These are phyloP conservation scores for Bilobella aurantiaca DNA, from an alignment of 1,140 invertebrate species.

Conservation along the genomic window DNA sequence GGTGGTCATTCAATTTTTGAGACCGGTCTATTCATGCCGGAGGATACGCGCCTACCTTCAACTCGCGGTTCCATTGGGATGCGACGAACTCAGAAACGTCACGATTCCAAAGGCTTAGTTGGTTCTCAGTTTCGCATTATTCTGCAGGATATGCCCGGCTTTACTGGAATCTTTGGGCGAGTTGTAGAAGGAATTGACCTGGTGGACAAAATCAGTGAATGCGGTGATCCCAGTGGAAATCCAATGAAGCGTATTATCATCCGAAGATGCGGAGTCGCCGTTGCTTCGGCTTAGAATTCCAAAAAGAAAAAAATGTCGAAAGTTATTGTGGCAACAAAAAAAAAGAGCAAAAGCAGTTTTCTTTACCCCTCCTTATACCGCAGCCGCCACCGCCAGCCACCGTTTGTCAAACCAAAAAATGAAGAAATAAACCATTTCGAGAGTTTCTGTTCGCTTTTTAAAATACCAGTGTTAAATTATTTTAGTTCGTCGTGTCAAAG, in stretches of 20 bases:
- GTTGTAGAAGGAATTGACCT: slow-evolving; percentile 69
- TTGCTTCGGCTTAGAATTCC: slow-evolving; percentile 6
- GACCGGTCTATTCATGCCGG: slow-evolving; percentile 66
- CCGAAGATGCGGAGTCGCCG: slow-evolving; percentile 52
- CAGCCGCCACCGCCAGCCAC: not conserved
- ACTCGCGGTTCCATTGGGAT: slow-evolving; percentile 64
- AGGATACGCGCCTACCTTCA: slow-evolving; percentile 65
- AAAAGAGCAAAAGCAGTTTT: not conserved
- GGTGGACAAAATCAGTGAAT: slow-evolving; percentile 65
- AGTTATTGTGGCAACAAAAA: not conserved
- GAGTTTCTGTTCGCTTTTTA: slow-evolving; percentile 8
- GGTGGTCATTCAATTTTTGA: slow-evolving; percentile 66
- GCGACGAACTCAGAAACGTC: slow-evolving; percentile 65
- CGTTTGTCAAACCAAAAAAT: not conserved
- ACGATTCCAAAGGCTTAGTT: slow-evolving; percentile 67
- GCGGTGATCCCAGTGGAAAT: slow-evolving; percentile 62
- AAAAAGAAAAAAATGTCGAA: not conserved
- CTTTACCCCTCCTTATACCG: not conserved
- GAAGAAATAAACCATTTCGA: not conserved
- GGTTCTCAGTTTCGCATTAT: slow-evolving; percentile 74
- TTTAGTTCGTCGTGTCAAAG: too few species aligned
- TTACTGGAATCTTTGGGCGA: slow-evolving; percentile 71
- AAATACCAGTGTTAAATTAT: not conserved
- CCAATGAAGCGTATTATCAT: slow-evolving; percentile 63
- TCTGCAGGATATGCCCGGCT: slow-evolving; percentile 58